Conservation (phyloP, 2,888 invertebrate species). For the Parnassius orleans region DNA sequence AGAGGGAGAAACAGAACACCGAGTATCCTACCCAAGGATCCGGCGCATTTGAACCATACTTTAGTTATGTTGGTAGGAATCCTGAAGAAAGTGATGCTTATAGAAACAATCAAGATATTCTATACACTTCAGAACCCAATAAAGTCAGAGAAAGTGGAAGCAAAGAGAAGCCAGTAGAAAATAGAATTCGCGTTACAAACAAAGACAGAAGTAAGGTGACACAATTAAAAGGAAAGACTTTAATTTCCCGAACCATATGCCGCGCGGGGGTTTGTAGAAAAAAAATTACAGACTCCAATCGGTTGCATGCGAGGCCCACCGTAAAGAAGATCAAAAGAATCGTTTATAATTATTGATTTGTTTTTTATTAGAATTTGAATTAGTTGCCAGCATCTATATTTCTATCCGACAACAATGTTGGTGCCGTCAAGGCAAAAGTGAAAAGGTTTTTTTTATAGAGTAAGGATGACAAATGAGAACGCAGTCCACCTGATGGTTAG, state of each 20-base stretch:
- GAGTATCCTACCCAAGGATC: conserved; percentile 31
- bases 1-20: conserved; percentile 46
- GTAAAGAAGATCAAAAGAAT: conserved; percentile 54
- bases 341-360: conserved; percentile 21
- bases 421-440: too few relatives aligned
- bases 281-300: conserved; percentile 43
- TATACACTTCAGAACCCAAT: conserved; percentile 44
- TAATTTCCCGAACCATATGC: conserved; percentile 44
- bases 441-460: too few relatives aligned
- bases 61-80: conserved; percentile 28
- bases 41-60: conserved; percentile 47
- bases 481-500: too few relatives aligned
- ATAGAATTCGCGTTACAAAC: conserved; percentile 22
- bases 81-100: conserved; percentile 45
- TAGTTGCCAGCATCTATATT: too few relatives aligned
- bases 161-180: conserved; percentile 17
- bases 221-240: conserved; percentile 41
- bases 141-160: conserved; percentile 46
- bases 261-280: conserved; percentile 54
- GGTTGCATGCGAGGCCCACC: conserved; percentile 52
- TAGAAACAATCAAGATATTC: conserved; percentile 32
- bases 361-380: background rate
- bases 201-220: conserved; percentile 41
- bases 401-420: too few relatives aligned
- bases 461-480: too few relatives aligned